Base-by-base conservation (phyloP, 2,113 vertebrate species). In the Hipposideros armiger region DNA sequence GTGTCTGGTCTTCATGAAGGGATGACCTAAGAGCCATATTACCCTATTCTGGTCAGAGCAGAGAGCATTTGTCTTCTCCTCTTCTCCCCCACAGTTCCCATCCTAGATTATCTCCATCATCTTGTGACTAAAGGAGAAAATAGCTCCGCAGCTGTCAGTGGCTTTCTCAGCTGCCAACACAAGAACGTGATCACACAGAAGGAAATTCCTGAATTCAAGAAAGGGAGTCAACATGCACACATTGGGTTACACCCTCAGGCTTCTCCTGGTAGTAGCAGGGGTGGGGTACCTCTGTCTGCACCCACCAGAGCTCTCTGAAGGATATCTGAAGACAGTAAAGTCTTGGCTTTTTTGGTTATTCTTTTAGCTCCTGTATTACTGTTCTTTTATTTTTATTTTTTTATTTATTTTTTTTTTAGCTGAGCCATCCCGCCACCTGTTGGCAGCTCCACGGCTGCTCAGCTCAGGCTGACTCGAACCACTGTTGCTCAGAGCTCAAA, bases 61-160 rank as follows among this genome's bases (percentile, higher is more conserved):
- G 81, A 0, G 3, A 70, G 69, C 83, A 42, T 77, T 83, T 94
- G 85, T 80, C 78, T 62, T 24, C 66, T 56, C 30, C 66, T 56
- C 58, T 11, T 93, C 82, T 94, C 95, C 87, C 54, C 58, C 83
- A 77, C 90, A 87, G 80, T 95, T 95, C 78, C 94, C 54, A 76
- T 94, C 96, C 80, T 66, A 90, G 94, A 97, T 98, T 83, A 95
- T 88, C 93, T 89, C 78, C 95, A 91, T 93, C 93, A 66, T 96
- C 96, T 92, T 95, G 96, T 97, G 97, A 95, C 89, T 85, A 45
- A 95, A 94, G 86, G 95, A 95, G 94, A 98, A 98, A 98, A 97
- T 97, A 97, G 94, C 96, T 96, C 52, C 42, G 69, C 97, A 96
- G 97, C 96, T 97, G 97, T 95, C 94, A 17, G 73, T 40, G 88